These are phyloP conservation scores for Nilaparvata lugens DNA, from an alignment of 1,140 invertebrate species.

Conservation along the genomic window DNA sequence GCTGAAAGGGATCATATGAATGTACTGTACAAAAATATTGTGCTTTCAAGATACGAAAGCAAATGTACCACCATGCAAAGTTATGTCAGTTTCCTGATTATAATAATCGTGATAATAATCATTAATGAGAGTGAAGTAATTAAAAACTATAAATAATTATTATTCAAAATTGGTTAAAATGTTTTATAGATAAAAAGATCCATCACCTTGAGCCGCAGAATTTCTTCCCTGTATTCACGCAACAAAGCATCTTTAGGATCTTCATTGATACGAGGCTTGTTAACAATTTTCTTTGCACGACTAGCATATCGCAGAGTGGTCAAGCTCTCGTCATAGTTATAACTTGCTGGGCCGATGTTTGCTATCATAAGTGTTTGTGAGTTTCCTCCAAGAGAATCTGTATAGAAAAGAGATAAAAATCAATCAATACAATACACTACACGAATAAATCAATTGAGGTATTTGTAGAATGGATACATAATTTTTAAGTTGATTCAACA, in stretches of 20 bases:
- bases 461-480: no score
- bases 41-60: no score
- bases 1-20: no score
- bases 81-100: no score
- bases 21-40: no score
- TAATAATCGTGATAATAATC: no score
- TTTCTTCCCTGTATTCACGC: constrained; percentile 80
- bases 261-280: constrained; percentile 91
- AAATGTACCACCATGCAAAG: no score
- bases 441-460: no score
- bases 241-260: constrained; percentile 89
- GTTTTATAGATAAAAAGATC: not conserved
- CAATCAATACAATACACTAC: constrained; percentile 12
- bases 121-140: no score
- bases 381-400: constrained; percentile 89
- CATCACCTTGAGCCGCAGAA: constrained; percentile 48
- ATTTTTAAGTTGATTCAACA: no score
- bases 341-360: constrained; percentile 90
- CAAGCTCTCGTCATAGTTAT: constrained; percentile 93
- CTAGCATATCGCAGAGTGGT: constrained; percentile 88
- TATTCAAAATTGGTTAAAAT: no score
- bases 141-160: no score
- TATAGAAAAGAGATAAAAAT: constrained; percentile 9
- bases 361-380: constrained; percentile 96
- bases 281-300: constrained; percentile 91